Conservation (phyloP, 1,140 invertebrate species). For the Sogatella furcifera region DNA sequence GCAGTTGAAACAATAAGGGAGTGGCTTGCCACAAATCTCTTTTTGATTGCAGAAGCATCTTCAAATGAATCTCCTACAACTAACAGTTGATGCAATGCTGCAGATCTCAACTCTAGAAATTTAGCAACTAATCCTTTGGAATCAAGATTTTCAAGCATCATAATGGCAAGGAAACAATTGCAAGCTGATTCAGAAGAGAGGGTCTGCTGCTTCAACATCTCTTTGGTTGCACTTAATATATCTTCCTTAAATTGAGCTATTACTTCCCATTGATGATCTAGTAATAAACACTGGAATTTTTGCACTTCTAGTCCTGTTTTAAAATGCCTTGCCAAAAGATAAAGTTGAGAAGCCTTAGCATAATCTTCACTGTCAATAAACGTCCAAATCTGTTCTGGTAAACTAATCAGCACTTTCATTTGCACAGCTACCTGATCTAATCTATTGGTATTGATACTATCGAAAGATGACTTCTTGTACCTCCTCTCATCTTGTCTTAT, state of each 20-base stretch:
- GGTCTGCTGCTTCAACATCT: background rate
- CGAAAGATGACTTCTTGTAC: background rate
- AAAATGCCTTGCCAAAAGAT: background rate
- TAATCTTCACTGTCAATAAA: background rate
- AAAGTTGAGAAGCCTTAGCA: background rate
- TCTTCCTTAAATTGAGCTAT: background rate
- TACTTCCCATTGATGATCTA: background rate
- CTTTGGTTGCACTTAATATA: background rate
- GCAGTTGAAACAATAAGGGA: background rate
- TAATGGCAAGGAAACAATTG: background rate
- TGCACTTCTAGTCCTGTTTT: background rate
- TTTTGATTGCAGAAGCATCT: background rate
- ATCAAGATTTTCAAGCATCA: background rate
- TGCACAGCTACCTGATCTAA: background rate
- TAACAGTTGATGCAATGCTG: no score
- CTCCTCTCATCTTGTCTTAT: slow-evolving; percentile 16
- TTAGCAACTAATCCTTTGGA: background rate
- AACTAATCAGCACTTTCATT: background rate
- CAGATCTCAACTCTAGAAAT: no score
- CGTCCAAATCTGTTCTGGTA: background rate
- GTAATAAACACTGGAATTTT: background rate
- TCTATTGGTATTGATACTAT: background rate
- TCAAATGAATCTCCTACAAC: background rate
- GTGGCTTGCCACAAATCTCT: background rate
- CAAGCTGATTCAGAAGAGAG: background rate